Evolutionary conservation across 2,113 vertebrate genomes (phyloP).

Genomic region (Bombycilla garrulus): DNA sequence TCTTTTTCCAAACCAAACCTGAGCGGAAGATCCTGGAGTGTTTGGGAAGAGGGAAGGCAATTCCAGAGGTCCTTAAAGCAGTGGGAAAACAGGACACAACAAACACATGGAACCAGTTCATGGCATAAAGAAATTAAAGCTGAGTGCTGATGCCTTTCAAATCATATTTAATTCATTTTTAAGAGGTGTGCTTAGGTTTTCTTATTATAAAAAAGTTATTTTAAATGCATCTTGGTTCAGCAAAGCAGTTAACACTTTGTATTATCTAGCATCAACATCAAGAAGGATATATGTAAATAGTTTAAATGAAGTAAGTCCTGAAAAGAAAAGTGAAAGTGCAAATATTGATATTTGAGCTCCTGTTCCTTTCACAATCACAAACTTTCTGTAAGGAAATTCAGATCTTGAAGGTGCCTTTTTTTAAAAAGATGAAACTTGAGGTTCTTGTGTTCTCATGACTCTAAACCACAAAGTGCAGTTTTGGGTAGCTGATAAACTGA

Average conservation of each 20-base stretch:
- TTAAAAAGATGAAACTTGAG: background rate
- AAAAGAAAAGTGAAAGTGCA: background rate
- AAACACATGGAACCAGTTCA: background rate
- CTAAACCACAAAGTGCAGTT: background rate
- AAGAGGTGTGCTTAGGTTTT: background rate
- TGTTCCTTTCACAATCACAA: background rate
- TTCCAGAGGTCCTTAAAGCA: background rate
- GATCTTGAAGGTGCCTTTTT: background rate
- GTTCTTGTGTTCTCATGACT: rapidly evolving
- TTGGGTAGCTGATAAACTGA: background rate
- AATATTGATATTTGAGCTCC: background rate
- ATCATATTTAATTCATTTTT: background rate
- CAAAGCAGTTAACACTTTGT: background rate
- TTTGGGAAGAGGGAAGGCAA: background rate
- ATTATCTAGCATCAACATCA: background rate
- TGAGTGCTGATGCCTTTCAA: background rate
- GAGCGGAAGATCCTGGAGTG: background rate
- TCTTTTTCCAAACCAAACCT: background rate
- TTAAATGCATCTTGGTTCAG: background rate
- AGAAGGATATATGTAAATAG: background rate
- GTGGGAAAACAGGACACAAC: background rate
- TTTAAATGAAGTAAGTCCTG: background rate
- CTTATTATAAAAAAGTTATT: background rate
- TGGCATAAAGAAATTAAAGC: background rate
- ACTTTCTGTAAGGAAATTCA: background rate